Base-by-base conservation (phyloP, 2,113 vertebrate species). In the Ceyx margarethae region DNA sequence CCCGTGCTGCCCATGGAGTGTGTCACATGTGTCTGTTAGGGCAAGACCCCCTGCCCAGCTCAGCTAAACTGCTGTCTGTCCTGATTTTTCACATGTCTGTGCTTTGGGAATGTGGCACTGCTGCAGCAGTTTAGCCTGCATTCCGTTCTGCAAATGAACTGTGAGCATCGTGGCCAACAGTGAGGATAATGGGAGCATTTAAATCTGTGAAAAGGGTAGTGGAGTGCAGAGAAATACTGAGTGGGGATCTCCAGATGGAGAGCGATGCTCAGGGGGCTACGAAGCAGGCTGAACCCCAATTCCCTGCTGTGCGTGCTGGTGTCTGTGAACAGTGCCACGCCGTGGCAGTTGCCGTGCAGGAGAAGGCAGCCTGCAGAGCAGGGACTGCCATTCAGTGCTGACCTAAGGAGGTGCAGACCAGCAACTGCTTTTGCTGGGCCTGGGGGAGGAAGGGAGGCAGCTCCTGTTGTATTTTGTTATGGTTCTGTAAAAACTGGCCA, bases 21-120 rank as follows among this genome's bases (percentile, higher is more conserved):
- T 67, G 73, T 89, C 76, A 89, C 90, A 65, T 80, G 54, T 61
- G 89, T 61, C 78, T 94, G 65, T 81, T 71, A 94, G 95, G 89
- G 93, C 85, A 73, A 67, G 91, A 90, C 93, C 88, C 86, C 89
- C 89, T 89, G 71, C 78, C 68, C 57, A 25, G 87, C 81, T 96
- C 84, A 87, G 88, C 81, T 94, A 75, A 74, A 84, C 77, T 75
- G 72, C 85, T 45, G 85, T 90, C 87, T 74, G 11, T 82, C 80
- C 72, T 13, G 1, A 45, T 94, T 81, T 85, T 91, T 77, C 31
- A 83, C 81, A 18, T 71, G 54, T 67, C 51, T 75, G 23, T 81
- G 64, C 18, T 83, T 89, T 58, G 40, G 69, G 76, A 53, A 60
- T 57, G 12, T 77, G 85, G 66, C 81, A 35, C 65, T 85, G 62